Base-by-base conservation (phyloP, 2,113 vertebrate species). In the Podarcis cretensis region DNA sequence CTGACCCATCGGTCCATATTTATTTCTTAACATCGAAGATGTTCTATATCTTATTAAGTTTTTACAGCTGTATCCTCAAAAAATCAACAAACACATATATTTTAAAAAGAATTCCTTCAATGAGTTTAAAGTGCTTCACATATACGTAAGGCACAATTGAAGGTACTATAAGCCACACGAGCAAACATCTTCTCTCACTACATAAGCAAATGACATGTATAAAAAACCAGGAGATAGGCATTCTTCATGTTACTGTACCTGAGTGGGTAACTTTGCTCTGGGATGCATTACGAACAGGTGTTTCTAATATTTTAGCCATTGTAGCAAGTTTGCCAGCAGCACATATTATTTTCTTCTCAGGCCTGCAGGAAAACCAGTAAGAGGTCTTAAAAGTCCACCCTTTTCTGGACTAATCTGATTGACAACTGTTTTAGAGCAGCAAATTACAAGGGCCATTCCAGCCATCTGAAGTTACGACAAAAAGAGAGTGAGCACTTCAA, bases 291-390 rank as follows among this genome's bases (percentile, higher is more conserved):
- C 96, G 90, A 83, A 96, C 84, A 2, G 98, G 98, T 0, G 98
- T 99, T 94, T 99, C 99, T 6, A 99, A 94, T 27, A 98, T 97
- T 96, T 98, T 98, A 68, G 98, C 98, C 98, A 99, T 99, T 16
- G 97, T 97, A 37, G 97, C 98, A 86, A 99, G 97, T 91, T 98
- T 99, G 96, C 98, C 98, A 80, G 99, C 99, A 93, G 98, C 98
- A 84, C 96, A 97, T 93, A 99, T 98, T 91, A 99, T 99, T 96
- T 98, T 99, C 94, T 98, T 99, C 89, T 99, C 99, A 89, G 99
- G 97, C 73, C 99, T 99, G 93, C 78, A 59, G 90, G 92, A 82
- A 94, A 94, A 92, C 94, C 79, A 85, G 95, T 81, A 93, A 93
- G 27, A 92, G 25, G 10, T n/a, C 83, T 32, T 54, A 25, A 68